phyloP scores from a whole-genome alignment of 2,113 vertebrate species.

The Candoia aspera region DNA sequence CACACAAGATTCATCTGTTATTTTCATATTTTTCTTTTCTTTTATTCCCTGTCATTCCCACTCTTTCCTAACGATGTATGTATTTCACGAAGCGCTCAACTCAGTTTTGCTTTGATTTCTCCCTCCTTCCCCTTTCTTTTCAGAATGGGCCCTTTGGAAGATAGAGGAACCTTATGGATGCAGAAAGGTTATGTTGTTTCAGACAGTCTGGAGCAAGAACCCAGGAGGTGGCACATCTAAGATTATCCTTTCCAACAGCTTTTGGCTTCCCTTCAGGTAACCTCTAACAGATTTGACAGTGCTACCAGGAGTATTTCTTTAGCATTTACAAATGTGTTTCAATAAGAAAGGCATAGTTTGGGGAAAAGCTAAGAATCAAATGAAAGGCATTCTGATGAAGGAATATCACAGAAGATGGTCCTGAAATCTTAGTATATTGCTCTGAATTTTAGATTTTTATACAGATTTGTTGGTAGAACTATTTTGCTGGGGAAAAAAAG shows the following conservation, averaged over 20 bases:
- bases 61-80: conserved; percentile 39
- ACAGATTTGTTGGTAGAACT: neutral
- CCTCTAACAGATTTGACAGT: neutral
- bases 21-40: neutral
- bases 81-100: conserved; percentile 20
- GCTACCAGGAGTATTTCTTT: neutral
- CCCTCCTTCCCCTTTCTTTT: neutral
- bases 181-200: neutral
- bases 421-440: neutral
- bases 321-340: neutral
- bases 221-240: neutral
- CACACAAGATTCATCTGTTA: conserved; percentile 38
- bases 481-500: neutral
- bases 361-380: neutral
- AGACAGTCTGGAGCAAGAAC: conserved; percentile 4
- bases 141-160: conserved; percentile 31
- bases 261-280: conserved; percentile 22
- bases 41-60: conserved; percentile 43
- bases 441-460: neutral
- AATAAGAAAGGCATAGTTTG: neutral
- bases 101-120: neutral
- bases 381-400: neutral
- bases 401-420: neutral
- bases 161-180: neutral
- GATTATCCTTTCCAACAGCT: neutral